These are phyloP conservation scores for Lepidotrigona ventralis DNA, from an alignment of 1,140 invertebrate genomes.

Conservation along the genomic window DNA sequence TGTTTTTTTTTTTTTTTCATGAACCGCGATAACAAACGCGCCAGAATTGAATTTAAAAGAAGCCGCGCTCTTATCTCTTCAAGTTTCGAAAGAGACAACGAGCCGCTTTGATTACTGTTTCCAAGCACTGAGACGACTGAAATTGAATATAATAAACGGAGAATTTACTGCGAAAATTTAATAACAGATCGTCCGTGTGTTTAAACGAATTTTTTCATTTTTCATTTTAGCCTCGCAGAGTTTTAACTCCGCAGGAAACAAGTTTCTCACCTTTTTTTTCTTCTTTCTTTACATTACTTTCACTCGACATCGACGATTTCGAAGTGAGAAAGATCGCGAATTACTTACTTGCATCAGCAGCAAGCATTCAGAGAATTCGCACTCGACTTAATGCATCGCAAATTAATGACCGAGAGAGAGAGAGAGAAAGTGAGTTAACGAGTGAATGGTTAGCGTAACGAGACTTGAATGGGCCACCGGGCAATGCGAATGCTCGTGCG, in stretches of 20 bases:
- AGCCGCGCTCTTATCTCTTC: not conserved
- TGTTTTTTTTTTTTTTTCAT: too few species aligned
- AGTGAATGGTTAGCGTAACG: conserved; percentile 52
- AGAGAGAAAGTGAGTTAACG: conserved; percentile 30
- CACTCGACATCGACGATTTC: not conserved
- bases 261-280: not conserved
- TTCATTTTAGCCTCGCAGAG: too few species aligned
- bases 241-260: too few species aligned
- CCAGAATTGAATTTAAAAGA: conserved; percentile 2
- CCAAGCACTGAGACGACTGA: too few species aligned
- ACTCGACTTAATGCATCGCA: conserved; percentile 37
- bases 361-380: conserved; percentile 25
- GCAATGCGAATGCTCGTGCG: conserved; percentile 6
- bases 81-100: too few species aligned
- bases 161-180: too few species aligned
- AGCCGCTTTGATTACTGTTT: too few species aligned
- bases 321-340: not conserved
- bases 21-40: not conserved
- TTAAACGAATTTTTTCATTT: too few species aligned
- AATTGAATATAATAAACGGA: too few species aligned
- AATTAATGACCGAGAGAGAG: conserved; percentile 38
- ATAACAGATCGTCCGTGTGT: too few species aligned
- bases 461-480: conserved; percentile 52
- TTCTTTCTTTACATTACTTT: too few species aligned
- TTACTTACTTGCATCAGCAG: not conserved